Conservation (phyloP, 2,888 invertebrate species). For the Netelia melanura region DNA sequence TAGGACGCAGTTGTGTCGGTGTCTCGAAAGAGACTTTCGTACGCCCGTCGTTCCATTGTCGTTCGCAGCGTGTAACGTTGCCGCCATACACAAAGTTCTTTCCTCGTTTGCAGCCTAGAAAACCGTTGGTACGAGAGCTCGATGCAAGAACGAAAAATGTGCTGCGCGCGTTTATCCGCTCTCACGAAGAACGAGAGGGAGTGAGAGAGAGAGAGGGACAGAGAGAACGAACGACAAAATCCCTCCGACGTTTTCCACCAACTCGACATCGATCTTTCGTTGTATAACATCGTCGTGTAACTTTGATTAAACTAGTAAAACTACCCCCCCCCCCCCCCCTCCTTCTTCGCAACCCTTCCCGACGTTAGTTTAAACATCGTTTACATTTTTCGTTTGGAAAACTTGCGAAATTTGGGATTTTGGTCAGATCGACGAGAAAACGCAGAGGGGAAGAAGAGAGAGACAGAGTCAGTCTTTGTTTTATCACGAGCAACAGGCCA, state of each 20-base stretch:
- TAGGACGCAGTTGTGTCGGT: constrained; percentile 48
- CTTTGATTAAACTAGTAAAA: constrained; percentile 80
- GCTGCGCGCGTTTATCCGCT: constrained; percentile 52
- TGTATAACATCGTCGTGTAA: constrained; percentile 66
- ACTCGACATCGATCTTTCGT: constrained; percentile 29
- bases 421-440: constrained; percentile 18
- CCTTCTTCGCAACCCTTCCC: constrained; percentile 70
- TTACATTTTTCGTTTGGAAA: constrained; percentile 44
- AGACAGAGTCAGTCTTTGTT: not conserved
- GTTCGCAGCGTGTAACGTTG: constrained; percentile 6
- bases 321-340: constrained; percentile 67
- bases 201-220: not conserved
- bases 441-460: not conserved
- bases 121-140: constrained; percentile 50
- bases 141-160: constrained; percentile 53
- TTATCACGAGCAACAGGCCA: constrained; percentile 17
- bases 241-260: constrained; percentile 40
- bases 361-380: no score
- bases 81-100: constrained; percentile 31
- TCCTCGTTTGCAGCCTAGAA: constrained; percentile 42
- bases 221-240: constrained; percentile 17
- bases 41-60: constrained; percentile 36
- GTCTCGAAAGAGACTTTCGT: constrained; percentile 53
- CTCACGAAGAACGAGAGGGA: not conserved
- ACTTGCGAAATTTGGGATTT: constrained; percentile 72